Conservation (phyloP, 2,888 invertebrate species). For the Athripsodes cinereus region DNA sequence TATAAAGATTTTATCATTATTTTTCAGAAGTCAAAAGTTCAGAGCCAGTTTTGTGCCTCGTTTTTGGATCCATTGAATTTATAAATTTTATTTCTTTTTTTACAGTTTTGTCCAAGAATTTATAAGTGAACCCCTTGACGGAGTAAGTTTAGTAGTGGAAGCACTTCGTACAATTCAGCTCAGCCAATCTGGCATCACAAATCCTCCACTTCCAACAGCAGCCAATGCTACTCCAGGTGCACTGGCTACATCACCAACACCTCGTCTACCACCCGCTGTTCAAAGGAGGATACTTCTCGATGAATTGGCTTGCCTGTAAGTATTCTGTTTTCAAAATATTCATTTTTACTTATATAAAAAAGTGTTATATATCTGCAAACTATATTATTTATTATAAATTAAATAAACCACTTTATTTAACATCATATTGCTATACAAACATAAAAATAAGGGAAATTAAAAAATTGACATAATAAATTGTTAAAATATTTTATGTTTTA, state of each 20-base stretch:
- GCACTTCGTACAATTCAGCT: slow-evolving; percentile 80
- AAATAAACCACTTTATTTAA: no score
- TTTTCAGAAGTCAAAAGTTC: no score
- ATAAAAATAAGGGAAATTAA: no score
- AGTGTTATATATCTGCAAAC: no score
- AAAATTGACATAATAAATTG: no score
- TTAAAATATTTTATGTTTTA: no score
- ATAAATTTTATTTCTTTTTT: slow-evolving; percentile 11
- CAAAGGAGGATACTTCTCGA: slow-evolving; percentile 73
- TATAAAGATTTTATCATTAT: no score
- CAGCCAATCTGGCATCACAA: slow-evolving; percentile 61
- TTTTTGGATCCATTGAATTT: no score
- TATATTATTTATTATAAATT: no score
- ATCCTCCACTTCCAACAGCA: slow-evolving; percentile 36
- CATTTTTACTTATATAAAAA: no score
- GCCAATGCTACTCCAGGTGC: slow-evolving; percentile 20
- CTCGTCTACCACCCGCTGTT: slow-evolving; percentile 58
- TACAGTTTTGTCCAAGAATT: slow-evolving; percentile 90
- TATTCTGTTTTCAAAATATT: slow-evolving; percentile 23
- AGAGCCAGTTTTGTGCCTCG: no score
- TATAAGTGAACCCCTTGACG: slow-evolving; percentile 80
- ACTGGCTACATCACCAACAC: slow-evolving; percentile 26
- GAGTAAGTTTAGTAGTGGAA: slow-evolving; percentile 76
- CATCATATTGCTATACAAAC: no score
- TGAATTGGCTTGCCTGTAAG: slow-evolving; percentile 78